Evolutionary conservation across 2,797 vertebrate species (phyloP).

Genomic region (Holocentrus rufus): DNA sequence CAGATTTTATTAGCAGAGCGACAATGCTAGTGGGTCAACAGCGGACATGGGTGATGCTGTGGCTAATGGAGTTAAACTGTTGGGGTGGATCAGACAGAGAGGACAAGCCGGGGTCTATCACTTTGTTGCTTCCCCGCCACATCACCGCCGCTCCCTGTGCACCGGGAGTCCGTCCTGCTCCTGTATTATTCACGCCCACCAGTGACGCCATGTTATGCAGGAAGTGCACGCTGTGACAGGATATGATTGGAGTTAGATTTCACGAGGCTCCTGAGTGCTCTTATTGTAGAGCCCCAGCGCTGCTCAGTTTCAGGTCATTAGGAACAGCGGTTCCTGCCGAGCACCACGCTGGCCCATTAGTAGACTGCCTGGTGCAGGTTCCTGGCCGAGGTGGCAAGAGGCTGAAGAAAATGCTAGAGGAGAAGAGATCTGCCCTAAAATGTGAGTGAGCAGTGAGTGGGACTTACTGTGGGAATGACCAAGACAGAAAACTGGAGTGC

Average conservation of each 20-base stretch:
- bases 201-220: conserved; percentile 50
- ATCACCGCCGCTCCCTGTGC: neutral
- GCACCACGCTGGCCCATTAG: conserved; percentile 64
- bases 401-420: conserved; percentile 26
- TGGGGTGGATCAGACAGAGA: conserved; percentile 9
- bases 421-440: conserved; percentile 13
- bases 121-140: neutral
- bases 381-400: conserved; percentile 24
- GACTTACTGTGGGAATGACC: neutral
- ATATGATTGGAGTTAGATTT: conserved; percentile 69
- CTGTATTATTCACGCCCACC: conserved; percentile 57
- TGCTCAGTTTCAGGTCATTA: conserved; percentile 71
- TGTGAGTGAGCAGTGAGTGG: conserved; percentile 6
- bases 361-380: conserved; percentile 37
- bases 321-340: conserved; percentile 58
- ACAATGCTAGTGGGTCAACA: conserved; percentile 42
- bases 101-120: conserved; percentile 9
- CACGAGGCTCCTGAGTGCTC: conserved; percentile 68
- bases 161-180: conserved; percentile 10
- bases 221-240: conserved; percentile 61
- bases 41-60: conserved; percentile 20
- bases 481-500: neutral
- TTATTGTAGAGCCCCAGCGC: conserved; percentile 55
- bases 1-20: conserved; percentile 49
- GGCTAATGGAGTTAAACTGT: conserved; percentile 31